These are phyloP conservation scores for Addax nasomaculatus DNA, from an alignment of 2,113 vertebrate genomes.

Conservation along the genomic window DNA sequence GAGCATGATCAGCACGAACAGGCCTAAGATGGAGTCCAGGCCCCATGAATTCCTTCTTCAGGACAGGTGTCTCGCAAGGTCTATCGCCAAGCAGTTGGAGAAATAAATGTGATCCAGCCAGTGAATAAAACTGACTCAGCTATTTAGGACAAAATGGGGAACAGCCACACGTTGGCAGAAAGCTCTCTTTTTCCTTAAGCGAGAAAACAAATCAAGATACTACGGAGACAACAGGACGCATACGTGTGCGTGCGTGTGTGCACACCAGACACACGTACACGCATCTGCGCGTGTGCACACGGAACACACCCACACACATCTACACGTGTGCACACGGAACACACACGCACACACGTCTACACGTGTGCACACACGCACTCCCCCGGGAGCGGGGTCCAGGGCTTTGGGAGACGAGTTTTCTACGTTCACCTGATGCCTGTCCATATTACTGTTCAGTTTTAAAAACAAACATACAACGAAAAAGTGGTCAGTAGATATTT, in stretches of 20 bases:
- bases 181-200: background rate
- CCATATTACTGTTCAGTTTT: background rate
- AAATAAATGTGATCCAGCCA: fast-evolving
- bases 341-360: too few species aligned
- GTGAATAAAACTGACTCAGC: background rate
- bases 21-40: too few species aligned
- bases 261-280: too few species aligned
- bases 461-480: background rate
- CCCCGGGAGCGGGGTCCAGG: background rate
- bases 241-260: fast-evolving
- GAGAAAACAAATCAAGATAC: background rate
- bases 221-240: background rate
- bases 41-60: too few species aligned
- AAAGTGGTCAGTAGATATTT: background rate
- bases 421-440: background rate
- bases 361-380: background rate
- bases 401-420: background rate
- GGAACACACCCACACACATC: too few species aligned
- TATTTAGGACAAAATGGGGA: too few species aligned
- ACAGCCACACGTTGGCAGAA: too few species aligned
- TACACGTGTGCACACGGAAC: too few species aligned
- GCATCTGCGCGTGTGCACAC: too few species aligned
- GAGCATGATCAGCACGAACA: too few species aligned
- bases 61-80: background rate
- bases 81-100: background rate